Conservation (phyloP, 92 coral and sea anemone species). For the Desmophyllum pertusum region DNA sequence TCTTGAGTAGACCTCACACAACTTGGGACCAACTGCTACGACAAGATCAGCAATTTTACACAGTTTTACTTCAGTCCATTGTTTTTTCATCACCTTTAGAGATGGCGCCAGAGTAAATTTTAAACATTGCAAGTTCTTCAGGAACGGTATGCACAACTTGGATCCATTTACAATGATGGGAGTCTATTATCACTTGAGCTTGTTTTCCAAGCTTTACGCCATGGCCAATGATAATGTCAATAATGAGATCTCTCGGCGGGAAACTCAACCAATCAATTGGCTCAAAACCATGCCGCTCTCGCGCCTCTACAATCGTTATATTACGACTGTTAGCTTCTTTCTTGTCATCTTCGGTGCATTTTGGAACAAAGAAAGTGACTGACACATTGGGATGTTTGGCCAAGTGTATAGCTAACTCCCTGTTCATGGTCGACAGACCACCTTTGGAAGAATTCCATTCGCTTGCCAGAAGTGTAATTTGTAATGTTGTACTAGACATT, state of each 20-base stretch:
- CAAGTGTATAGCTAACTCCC: neutral
- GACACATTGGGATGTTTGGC: conserved; percentile 1
- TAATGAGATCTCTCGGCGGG: conserved; percentile 13
- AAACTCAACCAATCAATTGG: neutral
- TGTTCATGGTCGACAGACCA: neutral
- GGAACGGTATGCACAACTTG: conserved; percentile 24
- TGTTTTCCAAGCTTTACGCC: conserved; percentile 22
- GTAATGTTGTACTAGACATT: neutral
- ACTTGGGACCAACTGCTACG: conserved; percentile 37
- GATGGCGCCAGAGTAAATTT: neutral
- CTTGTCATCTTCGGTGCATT: neutral
- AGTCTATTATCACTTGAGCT: neutral
- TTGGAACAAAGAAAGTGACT: neutral
- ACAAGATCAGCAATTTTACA: conserved; percentile 40
- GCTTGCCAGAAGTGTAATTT: neutral
- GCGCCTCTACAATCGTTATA: neutral
- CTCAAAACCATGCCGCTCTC: neutral
- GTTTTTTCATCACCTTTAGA: conserved; percentile 11
- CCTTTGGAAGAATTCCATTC: neutral
- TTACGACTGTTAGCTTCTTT: neutral
- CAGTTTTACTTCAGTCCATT: conserved; percentile 13
- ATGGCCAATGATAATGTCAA: conserved; percentile 22
- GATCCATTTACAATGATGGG: neutral
- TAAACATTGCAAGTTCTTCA: conserved; percentile 18
- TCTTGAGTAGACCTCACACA: conserved; percentile 1